Base-by-base conservation (phyloP, 2,888 invertebrate genomes). In the Acrobasis repandana region DNA sequence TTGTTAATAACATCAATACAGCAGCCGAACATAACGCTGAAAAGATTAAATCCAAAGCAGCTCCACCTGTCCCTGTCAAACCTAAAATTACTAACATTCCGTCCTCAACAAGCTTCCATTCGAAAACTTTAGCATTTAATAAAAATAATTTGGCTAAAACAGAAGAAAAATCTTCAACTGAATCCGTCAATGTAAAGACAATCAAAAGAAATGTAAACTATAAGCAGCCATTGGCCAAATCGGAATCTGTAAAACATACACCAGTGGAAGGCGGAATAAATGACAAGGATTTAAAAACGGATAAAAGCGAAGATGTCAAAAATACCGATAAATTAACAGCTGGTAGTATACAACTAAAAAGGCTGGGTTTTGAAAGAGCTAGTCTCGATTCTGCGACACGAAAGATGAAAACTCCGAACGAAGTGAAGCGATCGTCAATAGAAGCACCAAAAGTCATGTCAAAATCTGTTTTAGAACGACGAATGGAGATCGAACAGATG, bases 11-110 rank as follows among this genome's bases (percentile, higher is more conserved):
- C 63, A 70, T 66, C 61, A 63, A 61, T 56, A 68, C 64, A 20
- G 57, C 61, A 10, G 72, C 64, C 63, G 74, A 73, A 57, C 70
- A 70, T 49, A 61, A 65, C 52, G 15, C 64, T 50, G 85, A 82
- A 71, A 74, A 86, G 47, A 77, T 83, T 1, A 94, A 93, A 78
- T 80, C 93, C 6, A 92, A 91, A 79, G 62, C 85, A 63, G 95
- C 95, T 11, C 95, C 95, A 2, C 95, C 95, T 0, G 94, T 95
- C 64, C 95, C 95, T 47, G 89, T 86, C 0, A 95, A 95, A 84
- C 95, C 95, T 43, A 91, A 88, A 82, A 75, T 89, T 10, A 72
- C 83, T 43, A 83, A 77, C 65, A 79, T 85, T 61, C 75, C 85
- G 9, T 67, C 73, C 14, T 62, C 79, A 20, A 62, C 77, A 4